Evolutionary conservation across 2,113 vertebrate species (phyloP), one percentile per base, ranked within the genome.

Genomic region (Ursus arctos): DNA sequence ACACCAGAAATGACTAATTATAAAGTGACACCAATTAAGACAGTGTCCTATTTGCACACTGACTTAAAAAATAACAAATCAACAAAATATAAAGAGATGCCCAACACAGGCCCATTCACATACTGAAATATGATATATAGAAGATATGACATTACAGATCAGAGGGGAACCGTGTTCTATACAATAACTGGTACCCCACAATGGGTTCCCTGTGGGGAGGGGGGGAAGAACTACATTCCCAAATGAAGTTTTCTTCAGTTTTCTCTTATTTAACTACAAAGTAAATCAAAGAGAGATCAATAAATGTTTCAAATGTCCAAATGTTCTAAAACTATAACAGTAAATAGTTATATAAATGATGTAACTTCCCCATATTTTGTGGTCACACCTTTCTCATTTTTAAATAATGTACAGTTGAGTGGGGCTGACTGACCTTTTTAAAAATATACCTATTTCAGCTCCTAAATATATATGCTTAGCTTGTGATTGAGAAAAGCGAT

Each of bases 261-360:
- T 93, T 71, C 24, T 80, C 53, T 88, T 65, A 43, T 55, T 93
- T 90, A 97, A 97, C 76, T 74, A 81, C 28, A 91, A 88, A 82
- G 5, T 31, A 92, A 76, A 51, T 10, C 53, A 74, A 85, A 91
- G 16, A 63, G 28, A 80, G 7, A 9, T 43, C 57, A 88, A 83
- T 49, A 92, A 93, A 80, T 43, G 43, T 43, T 43, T 6, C 43
- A 43, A 43, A 43, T 43, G 43, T 43, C 43, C 43, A 43, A 69
- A 15, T 51, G 94, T 85, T 72, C 53, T 90, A 72, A 84, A 94
- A 85, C 14, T 74, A 5, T 31, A 85, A 53, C 19, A 80, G 13
- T 49, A 87, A 89, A 81, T 24, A 53, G 12, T 91, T 57, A 72
- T 1, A 81, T 36, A 90, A 91, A 31, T 40, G 53, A 36, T 1